These are phyloP conservation scores for Gryon sp. DNA, from an alignment of 1,140 invertebrate genomes.

Conservation along the genomic window DNA sequence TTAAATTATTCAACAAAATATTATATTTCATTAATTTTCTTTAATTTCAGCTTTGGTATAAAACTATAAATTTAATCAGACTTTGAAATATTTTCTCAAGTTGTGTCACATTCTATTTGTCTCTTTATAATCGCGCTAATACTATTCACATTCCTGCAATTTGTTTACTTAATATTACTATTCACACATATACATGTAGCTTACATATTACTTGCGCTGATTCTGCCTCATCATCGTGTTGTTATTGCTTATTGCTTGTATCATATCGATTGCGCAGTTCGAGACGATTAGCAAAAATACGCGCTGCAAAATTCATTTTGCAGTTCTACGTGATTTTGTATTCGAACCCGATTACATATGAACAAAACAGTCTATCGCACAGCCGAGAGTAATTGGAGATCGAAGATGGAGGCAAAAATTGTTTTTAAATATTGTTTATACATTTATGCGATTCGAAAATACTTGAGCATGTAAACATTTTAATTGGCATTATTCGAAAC, in stretches of 20 bases:
- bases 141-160: constrained; percentile 20
- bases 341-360: constrained; percentile 47
- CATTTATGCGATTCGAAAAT: constrained; percentile 34
- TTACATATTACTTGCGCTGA: constrained; percentile 39
- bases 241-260: constrained; percentile 76
- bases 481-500: constrained; percentile 40
- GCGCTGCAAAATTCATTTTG: constrained; percentile 10
- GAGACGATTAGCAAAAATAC: constrained; percentile 47
- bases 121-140: constrained; percentile 46
- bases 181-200: constrained; percentile 58
- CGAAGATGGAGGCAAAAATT: constrained; percentile 60
- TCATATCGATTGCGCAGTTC: constrained; percentile 52
- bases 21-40: too few relatives aligned
- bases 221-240: constrained; percentile 47
- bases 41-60: too few relatives aligned
- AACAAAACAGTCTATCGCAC: constrained; percentile 61
- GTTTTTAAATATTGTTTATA: constrained; percentile 31
- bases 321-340: constrained; percentile 39
- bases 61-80: too few relatives aligned
- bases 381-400: constrained; percentile 66
- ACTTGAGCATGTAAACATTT: constrained; percentile 43
- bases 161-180: constrained; percentile 52
- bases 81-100: too few relatives aligned
- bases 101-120: constrained; percentile 19
- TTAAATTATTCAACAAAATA: too few relatives aligned